These are phyloP conservation scores for Hydropotes inermis DNA, from an alignment of 2,113 vertebrate species.

Conservation along the genomic window DNA sequence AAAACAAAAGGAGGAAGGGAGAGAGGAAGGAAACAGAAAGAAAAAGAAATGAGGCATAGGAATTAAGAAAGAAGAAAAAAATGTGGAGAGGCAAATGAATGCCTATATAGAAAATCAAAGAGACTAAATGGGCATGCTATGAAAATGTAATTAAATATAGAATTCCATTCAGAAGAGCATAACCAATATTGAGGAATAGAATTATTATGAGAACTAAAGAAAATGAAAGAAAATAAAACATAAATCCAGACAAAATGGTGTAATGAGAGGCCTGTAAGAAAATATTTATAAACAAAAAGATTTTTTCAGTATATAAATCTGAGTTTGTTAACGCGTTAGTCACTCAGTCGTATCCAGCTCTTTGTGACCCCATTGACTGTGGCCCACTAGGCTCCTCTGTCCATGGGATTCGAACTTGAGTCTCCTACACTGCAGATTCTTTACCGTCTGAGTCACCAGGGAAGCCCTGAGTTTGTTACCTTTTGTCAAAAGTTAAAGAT, in stretches of 20 bases:
- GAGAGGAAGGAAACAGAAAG: not conserved
- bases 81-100: not conserved
- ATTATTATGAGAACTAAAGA: not conserved
- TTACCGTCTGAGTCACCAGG: not conserved
- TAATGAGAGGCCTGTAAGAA: not conserved
- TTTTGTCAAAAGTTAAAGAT: not conserved
- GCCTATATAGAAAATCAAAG: not conserved
- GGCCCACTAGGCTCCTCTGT: not conserved
- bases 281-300: not conserved
- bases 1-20: not conserved
- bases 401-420: not conserved
- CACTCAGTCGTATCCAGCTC: not conserved
- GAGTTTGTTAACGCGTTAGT: not conserved
- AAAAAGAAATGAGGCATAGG: not conserved
- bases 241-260: not conserved
- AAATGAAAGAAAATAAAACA: not conserved
- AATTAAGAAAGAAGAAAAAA: not conserved
- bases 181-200: not conserved
- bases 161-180: not conserved
- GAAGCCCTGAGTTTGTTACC: not conserved
- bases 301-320: not conserved
- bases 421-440: not conserved
- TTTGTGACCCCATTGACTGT: not conserved
- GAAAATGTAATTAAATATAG: not conserved
- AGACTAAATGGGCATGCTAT: not conserved